Base-by-base conservation (phyloP, 1,140 invertebrate genomes). In the Protaetia brevitarsis region DNA sequence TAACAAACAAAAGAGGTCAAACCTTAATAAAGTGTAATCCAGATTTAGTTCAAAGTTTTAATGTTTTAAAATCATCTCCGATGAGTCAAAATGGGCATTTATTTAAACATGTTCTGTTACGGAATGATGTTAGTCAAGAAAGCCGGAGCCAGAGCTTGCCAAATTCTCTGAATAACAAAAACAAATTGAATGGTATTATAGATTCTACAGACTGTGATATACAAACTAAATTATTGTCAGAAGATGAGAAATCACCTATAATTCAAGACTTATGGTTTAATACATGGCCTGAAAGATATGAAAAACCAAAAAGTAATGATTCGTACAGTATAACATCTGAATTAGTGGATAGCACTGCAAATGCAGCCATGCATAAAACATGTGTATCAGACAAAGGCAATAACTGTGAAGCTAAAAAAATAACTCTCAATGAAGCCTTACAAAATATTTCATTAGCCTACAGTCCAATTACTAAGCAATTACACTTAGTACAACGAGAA, bases 371-470 rank as follows among this genome's bases (percentile, higher is more conserved):
- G 13, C n/a, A 34, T 57, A 69, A 67, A 26, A 26, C 57, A 67
- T 63, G 34, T 30, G 30, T 13, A 59, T 10, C 23, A 11, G 11
- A 28, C 30, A 31, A n/a, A 30, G 11, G 5, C 57, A 31, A 30
- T 30, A 30, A 36, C 8, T 2, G 5, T 11, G 13, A 31, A 21
- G 16, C 13, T 21, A 75, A 71, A 63, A 72, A 73, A 66, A 51
- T 78, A 28, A 75, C 75, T 7, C 71, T 83, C 27, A 82, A 81
- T 66, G 79, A 81, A 73, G 81, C 82, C 41, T 69, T 84, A 58
- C 80, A 83, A 61, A 83, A 79, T 71, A 83, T 83, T 79, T 81
- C 82, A 57, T 64, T 84, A 71, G 80, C 82, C 56, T 83, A 83
- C 68, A 82, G 80, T 72, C 80, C 81, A 28, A 68, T 80, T 5